These are phyloP conservation scores for Marmota monax DNA, from an alignment of 2,113 vertebrate genomes.

Conservation along the genomic window DNA sequence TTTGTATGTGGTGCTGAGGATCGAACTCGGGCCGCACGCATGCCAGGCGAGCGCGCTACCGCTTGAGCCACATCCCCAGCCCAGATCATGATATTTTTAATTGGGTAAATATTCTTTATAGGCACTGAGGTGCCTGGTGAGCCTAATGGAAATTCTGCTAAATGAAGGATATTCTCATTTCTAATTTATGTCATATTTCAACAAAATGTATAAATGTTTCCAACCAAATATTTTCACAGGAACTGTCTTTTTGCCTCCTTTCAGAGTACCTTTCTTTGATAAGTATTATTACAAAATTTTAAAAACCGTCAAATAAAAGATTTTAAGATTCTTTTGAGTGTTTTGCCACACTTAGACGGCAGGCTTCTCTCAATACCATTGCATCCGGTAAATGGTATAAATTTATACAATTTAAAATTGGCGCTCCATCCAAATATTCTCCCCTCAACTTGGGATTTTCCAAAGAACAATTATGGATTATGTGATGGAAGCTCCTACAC, in stretches of 20 bases:
- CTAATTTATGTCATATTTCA: background rate
- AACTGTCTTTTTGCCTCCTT: background rate
- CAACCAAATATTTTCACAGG: background rate
- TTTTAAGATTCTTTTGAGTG: background rate
- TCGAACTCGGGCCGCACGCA: too few species aligned
- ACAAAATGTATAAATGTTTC: background rate
- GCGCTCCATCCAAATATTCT: background rate
- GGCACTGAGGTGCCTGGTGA: background rate
- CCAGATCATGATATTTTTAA: slow-evolving; percentile 4
- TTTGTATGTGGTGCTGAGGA: too few species aligned
- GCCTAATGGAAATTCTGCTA: slow-evolving; percentile 19
- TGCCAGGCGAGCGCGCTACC: too few species aligned
- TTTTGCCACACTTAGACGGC: background rate
- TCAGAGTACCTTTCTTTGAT: background rate
- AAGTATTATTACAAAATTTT: background rate
- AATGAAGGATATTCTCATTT: slow-evolving; percentile 24
- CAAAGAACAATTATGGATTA: background rate
- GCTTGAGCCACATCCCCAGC: too few species aligned
- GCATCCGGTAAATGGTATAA: background rate
- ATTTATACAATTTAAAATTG: background rate
- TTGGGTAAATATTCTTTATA: slow-evolving; percentile 37
- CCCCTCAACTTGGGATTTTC: background rate
- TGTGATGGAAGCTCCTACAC: rapidly evolving
- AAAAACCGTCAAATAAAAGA: background rate
- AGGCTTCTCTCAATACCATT: background rate